phyloP scores from a whole-genome alignment of 2,113 vertebrate genomes.

The Mustelus asterias region DNA sequence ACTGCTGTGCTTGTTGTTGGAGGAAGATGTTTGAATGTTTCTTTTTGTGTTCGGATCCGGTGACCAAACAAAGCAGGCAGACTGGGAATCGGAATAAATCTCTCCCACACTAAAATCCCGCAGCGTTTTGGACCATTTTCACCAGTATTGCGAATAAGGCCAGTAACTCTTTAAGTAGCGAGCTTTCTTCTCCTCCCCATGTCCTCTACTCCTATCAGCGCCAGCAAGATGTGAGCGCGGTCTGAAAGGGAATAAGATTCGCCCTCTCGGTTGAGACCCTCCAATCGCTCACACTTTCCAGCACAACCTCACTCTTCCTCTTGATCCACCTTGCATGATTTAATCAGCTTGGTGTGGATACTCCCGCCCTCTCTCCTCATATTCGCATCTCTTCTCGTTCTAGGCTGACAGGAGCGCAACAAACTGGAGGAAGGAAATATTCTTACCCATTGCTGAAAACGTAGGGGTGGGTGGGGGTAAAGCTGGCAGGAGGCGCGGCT shows the following conservation, averaged over 20 bases:
- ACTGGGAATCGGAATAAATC: not conserved
- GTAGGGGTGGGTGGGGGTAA: not conserved
- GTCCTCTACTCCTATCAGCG: not conserved
- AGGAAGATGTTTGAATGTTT: not conserved
- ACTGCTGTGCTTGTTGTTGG: not conserved
- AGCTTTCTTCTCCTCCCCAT: not conserved
- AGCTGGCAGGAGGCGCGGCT: no score
- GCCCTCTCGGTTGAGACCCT: not conserved
- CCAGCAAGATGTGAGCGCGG: not conserved
- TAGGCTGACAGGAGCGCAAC: not conserved
- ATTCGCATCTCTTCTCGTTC: not conserved
- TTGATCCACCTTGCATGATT: not conserved
- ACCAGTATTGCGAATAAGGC: not conserved
- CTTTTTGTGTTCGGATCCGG: not conserved
- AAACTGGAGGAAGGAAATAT: not conserved
- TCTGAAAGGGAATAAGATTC: not conserved
- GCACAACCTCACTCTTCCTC: not conserved
- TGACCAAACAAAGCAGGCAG: not conserved
- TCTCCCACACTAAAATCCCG: not conserved
- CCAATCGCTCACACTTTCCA: not conserved
- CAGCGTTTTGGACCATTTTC: not conserved
- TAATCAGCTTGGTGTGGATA: not conserved
- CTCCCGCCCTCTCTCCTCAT: not conserved
- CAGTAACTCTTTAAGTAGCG: not conserved
- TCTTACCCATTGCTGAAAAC: not conserved